Evolutionary conservation across 1,140 invertebrate genomes (phyloP).

Genomic region (Drosophila pruinosa): DNA sequence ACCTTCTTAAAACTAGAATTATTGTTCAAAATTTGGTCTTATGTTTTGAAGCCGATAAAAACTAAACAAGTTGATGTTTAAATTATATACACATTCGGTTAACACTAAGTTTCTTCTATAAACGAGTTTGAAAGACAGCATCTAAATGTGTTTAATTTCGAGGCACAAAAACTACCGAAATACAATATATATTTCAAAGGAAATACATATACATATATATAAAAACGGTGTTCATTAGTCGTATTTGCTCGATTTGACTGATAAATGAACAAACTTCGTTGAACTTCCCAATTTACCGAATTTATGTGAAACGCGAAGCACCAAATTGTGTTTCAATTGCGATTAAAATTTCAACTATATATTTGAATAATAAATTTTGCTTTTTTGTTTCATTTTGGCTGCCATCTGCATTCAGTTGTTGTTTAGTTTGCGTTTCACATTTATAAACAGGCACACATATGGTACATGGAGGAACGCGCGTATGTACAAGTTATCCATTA

Average conservation of each 20-base stretch:
- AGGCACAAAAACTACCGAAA: too few relatives aligned
- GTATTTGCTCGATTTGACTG: too few relatives aligned
- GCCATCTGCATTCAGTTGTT: constrained; percentile 13
- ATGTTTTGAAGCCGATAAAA: too few relatives aligned
- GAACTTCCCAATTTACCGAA: not conserved
- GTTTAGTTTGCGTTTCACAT: constrained; percentile 11
- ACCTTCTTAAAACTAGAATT: too few relatives aligned
- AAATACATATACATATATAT: too few relatives aligned
- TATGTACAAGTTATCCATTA: constrained; percentile 17
- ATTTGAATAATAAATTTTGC: constrained; percentile 15
- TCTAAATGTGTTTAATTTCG: too few relatives aligned
- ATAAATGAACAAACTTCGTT: not conserved
- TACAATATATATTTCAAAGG: too few relatives aligned
- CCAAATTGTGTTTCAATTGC: not conserved
- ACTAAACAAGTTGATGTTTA: too few relatives aligned
- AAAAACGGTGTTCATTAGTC: not conserved
- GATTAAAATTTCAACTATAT: not conserved
- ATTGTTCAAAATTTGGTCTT: too few relatives aligned
- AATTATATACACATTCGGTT: too few relatives aligned
- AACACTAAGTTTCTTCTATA: too few relatives aligned
- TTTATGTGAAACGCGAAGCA: not conserved
- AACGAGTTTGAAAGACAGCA: too few relatives aligned
- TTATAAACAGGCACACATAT: constrained; percentile 16
- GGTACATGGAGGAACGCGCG: not conserved
- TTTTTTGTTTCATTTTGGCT: constrained; percentile 8